A percentile compares a stretch with the other conserved stretches of the same genome.
phyloP scores from a whole-genome alignment of 1,140 invertebrate genomes.

The Homalodisca vitripennis region DNA sequence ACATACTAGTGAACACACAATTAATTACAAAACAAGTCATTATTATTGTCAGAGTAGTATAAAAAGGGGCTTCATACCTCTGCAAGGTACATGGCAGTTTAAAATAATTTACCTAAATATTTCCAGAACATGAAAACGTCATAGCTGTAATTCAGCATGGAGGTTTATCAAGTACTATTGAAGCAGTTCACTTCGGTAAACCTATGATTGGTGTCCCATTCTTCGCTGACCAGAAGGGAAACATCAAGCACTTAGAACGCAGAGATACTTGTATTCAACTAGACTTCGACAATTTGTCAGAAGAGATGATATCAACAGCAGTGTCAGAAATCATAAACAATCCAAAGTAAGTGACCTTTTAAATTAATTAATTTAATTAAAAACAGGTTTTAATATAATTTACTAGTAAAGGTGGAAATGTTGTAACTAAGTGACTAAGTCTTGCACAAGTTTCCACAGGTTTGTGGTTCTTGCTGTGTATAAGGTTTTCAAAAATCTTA shows the following conservation, averaged over 20 bases:
- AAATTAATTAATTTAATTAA: too few species aligned
- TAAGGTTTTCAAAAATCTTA: too few species aligned
- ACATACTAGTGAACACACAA: too few species aligned
- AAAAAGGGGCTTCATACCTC: too few species aligned
- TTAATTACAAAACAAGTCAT: too few species aligned
- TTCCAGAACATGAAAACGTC: constrained; percentile 38
- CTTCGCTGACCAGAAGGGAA: constrained; percentile 57
- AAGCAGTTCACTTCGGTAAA: constrained; percentile 66
- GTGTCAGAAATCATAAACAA: not conserved
- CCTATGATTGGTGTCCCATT: constrained; percentile 70
- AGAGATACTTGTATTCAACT: constrained; percentile 25
- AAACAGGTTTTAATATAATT: too few species aligned
- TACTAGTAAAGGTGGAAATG: too few species aligned
- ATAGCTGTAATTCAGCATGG: constrained; percentile 67
- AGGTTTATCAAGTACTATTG: constrained; percentile 65
- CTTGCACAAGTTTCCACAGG: too few species aligned
- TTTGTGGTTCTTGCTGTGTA: too few species aligned
- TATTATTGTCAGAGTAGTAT: too few species aligned
- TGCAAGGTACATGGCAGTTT: too few species aligned
- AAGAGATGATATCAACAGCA: not conserved
- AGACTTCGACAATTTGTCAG: constrained; percentile 31
- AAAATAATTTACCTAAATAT: not conserved
- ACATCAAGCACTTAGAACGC: constrained; percentile 6
- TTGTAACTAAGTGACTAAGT: too few species aligned
- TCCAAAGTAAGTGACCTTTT: constrained; percentile 12